Base-by-base conservation (phyloP, 2,888 invertebrate genomes). In the Drosophila macrospina region DNA sequence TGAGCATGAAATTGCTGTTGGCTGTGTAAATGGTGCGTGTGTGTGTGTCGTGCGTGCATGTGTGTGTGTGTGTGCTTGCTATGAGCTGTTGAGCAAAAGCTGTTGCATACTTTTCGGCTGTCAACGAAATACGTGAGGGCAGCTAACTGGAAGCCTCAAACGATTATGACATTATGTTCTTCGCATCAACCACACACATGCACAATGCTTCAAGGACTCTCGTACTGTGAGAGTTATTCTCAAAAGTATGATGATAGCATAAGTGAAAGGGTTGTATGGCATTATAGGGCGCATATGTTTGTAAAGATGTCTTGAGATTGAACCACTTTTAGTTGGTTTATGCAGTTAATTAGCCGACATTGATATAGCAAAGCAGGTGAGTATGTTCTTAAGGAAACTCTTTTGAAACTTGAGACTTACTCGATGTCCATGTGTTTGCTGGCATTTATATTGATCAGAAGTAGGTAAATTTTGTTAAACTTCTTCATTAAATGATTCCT, bases 1-100 rank as follows among this genome's bases (percentile, higher is more conserved):
- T 84, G 69, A 84, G 90, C 89, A 89, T 86, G 81, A 90, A 89
- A 88, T 88, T 84, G 78, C 71, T 71, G 64, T 67, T 37, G 57
- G 51, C 75, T 74, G 50, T 45, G 34, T 47, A 64, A 83, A 47
- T 59, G 52, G 10, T 7, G 45, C 5, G 71, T 24, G 30, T 56
- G 57, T 44, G 55, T 69, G 34, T 24, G 50, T 56, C 42, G 48
- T 37, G 32, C 24, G 26, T 48, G 44, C 36, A 37, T 16, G 45
- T 52, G 62, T 15, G 39, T 15, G 37, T 42, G 16, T 16, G 39
- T 20, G 16, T 26, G 55, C 42, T 24, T 28, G 42, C 60, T 24
- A 32, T 47, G 16, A 11, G 20, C 10, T 42, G 44, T 48, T 61
- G 59, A 47, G 32, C 39, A 36, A 78, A 69, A 44, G 64, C 84